These are phyloP conservation scores for Neodiprion virginianus DNA, from an alignment of 1,140 invertebrate species.

Conservation along the genomic window DNA sequence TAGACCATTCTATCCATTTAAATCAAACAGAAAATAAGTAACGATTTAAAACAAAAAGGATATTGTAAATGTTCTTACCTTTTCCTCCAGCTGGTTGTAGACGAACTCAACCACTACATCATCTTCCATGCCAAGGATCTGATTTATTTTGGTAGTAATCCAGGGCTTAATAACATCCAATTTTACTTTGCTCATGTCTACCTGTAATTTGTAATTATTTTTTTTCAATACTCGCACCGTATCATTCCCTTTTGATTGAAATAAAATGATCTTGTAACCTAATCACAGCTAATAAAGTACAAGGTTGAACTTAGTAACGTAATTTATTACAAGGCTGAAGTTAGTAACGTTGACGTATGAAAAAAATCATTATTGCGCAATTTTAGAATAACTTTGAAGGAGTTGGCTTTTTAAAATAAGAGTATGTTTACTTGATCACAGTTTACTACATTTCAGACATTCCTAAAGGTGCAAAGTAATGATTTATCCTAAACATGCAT, in stretches of 20 bases:
- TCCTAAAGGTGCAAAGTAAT: too few relatives aligned
- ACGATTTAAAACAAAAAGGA: conserved; percentile 21
- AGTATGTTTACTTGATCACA: too few relatives aligned
- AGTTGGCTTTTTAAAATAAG: too few relatives aligned
- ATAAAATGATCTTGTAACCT: background rate
- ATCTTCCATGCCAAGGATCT: conserved; percentile 96
- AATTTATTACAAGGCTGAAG: too few relatives aligned
- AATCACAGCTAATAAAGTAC: too few relatives aligned
- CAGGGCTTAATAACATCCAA: conserved; percentile 98
- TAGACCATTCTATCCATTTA: conserved; percentile 28
- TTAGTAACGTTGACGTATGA: too few relatives aligned
- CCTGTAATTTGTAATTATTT: conserved; percentile 63
- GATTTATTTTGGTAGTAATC: conserved; percentile 96
- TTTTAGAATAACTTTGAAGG: too few relatives aligned
- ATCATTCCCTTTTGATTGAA: conserved; percentile 12
- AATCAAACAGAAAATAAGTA: conserved; percentile 16
- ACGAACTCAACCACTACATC: conserved; percentile 99
- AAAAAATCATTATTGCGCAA: too few relatives aligned
- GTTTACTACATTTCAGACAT: too few relatives aligned
- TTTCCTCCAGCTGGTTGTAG: conserved; percentile 97
- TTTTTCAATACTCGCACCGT: conserved; percentile 13
- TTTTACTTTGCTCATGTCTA: conserved; percentile 99
- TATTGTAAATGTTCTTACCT: conserved; percentile 65
- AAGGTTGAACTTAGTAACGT: too few relatives aligned
- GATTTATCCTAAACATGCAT: too few relatives aligned